Evolutionary conservation across 2,113 vertebrate genomes (phyloP), one percentile per base, ranked within the genome.

Genomic region (Myotis lucifugus): DNA sequence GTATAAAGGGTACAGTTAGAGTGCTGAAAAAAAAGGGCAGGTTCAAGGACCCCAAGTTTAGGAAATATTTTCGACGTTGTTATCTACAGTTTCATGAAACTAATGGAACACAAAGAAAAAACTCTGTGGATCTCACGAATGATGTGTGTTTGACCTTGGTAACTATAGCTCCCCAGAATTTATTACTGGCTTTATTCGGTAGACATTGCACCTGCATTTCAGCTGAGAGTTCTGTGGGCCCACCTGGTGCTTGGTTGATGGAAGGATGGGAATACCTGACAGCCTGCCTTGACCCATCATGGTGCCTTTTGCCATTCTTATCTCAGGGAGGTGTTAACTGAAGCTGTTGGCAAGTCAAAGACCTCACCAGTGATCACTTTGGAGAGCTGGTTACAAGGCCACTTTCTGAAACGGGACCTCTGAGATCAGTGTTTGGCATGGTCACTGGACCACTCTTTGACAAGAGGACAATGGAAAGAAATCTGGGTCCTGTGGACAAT

Each of bases 41-140:
- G 27, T 88, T 77, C 78, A 93, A 32, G 56, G 52, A 70, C 10
- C 37, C 29, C 10, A 81, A 48, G 66, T 77, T 76, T 88, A 72
- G 59, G 64, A 92, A 85, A 86, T 95, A 91, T 67, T 90, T 90
- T 32, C 27, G n/a, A 50, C 66, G 64, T 83, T 52, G 10, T 94
- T 81, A 72, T 85, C 46, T 88, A 73, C 21, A 88, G 1, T 93
- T 90, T 79, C 40, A 95, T 85, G 79, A 85, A 86, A 85, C 54
- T 85, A 50, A 84, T 52, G 56, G 59, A 91, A 67, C 37, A 81
- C 25, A 64, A 84, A 34, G 50, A 42, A 52, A 81, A 61, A 81
- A 54, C 11, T 89, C n/a, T 70, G 4, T 85, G 61, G 56, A 32
- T 25, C 13, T 81, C 19, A 8, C 66, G 48, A 56, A 37, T 82